Percentiles rank a stretch among this genome's conserved stretches.
Conservation (phyloP, 2,113 vertebrate species). For the Nycticryphes semicollaris region DNA sequence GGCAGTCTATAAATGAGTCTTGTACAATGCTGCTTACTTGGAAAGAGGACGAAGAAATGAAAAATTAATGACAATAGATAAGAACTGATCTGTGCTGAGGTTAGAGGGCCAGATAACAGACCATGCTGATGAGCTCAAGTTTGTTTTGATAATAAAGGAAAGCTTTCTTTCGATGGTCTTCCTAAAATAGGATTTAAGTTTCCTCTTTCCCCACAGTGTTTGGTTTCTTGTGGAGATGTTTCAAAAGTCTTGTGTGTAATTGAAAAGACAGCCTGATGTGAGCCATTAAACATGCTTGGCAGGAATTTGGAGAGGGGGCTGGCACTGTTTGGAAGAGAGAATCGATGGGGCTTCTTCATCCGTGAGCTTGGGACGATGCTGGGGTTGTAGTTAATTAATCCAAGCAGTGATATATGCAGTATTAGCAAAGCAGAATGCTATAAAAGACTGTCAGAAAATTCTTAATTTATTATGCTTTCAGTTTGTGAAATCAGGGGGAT, state of each 20-base stretch:
- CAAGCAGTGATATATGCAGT: not conserved
- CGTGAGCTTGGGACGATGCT: not conserved
- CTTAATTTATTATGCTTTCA: not conserved
- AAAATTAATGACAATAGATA: not conserved
- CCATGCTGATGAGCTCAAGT: not conserved
- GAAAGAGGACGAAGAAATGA: not conserved
- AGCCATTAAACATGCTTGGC: not conserved
- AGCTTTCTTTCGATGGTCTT: not conserved
- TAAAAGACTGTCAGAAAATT: not conserved
- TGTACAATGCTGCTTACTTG: not conserved
- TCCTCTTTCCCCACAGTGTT: not conserved
- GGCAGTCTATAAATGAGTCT: not conserved
- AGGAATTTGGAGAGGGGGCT: not conserved
- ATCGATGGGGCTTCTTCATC: not conserved
- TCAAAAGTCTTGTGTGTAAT: not conserved
- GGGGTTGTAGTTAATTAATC: not conserved
- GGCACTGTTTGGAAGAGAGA: not conserved
- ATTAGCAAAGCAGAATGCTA: not conserved
- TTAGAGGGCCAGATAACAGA: not conserved
- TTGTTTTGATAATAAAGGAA: not conserved
- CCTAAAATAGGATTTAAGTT: not conserved
- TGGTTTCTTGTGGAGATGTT: not conserved
- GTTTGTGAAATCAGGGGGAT: not conserved
- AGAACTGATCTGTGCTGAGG: not conserved
- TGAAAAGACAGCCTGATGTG: conserved; percentile 7